These are phyloP conservation scores for Gadus chalcogrammus DNA, from an alignment of 2,113 vertebrate species.

Conservation along the genomic window DNA sequence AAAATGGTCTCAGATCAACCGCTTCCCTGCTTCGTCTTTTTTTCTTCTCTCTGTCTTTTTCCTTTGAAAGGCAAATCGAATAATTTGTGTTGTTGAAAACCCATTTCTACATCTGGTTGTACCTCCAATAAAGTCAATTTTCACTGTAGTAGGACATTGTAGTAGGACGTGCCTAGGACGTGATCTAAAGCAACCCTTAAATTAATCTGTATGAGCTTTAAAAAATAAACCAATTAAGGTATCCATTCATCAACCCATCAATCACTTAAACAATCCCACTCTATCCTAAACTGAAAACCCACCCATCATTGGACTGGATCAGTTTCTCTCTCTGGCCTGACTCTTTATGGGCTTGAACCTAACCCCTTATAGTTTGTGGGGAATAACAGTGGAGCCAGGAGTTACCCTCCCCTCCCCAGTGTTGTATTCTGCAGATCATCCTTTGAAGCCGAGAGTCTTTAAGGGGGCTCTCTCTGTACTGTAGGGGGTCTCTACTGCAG, in stretches of 20 bases:
- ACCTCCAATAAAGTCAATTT: neutral
- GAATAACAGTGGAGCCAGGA: neutral
- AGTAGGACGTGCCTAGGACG: neutral
- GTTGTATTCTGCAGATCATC: slow-evolving; percentile 56
- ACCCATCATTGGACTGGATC: too few species aligned
- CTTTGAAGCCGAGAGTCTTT: slow-evolving; percentile 53
- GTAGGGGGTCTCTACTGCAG: slow-evolving; percentile 13
- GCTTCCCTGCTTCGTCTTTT: too few species aligned
- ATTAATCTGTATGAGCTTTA: too few species aligned
- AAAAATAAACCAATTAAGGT: too few species aligned
- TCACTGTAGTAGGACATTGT: neutral
- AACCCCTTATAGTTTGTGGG: too few species aligned
- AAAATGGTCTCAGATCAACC: neutral
- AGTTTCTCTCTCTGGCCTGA: too few species aligned
- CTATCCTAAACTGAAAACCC: too few species aligned
- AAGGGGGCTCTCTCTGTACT: slow-evolving; percentile 45
- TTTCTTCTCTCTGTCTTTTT: neutral
- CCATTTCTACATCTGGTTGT: too few species aligned
- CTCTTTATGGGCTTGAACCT: too few species aligned
- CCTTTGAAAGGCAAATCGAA: neutral
- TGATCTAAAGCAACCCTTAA: neutral
- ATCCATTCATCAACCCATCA: too few species aligned
- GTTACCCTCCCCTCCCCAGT: slow-evolving; percentile 10
- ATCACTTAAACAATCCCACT: too few species aligned
- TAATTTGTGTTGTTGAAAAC: too few species aligned